A percentile compares a stretch with the other conserved stretches of the same genome.
Evolutionary conservation across 2,888 invertebrate species (phyloP).

Genomic region (Apodemia duryi): DNA sequence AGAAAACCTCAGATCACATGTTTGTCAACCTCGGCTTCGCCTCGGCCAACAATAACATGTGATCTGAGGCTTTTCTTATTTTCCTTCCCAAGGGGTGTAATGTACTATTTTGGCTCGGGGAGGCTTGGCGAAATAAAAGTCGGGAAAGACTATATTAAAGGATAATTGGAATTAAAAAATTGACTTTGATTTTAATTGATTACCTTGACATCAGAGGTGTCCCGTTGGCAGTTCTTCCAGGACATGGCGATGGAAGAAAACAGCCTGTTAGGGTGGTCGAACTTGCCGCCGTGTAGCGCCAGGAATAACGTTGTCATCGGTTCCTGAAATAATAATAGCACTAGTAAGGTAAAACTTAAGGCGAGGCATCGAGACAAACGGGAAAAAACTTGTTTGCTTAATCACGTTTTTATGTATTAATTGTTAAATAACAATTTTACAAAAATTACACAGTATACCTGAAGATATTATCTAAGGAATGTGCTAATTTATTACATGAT

Average conservation of each 20-base stretch:
- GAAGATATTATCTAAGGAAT: too few species aligned
- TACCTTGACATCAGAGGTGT: conserved; percentile 99
- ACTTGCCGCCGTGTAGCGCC: conserved; percentile 98
- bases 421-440: too few species aligned
- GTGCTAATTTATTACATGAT: too few species aligned
- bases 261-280: conserved; percentile 98
- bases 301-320: conserved; percentile 99
- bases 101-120: not conserved
- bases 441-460: too few species aligned
- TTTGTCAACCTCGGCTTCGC: not conserved
- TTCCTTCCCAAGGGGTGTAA: not conserved
- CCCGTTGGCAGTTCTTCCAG: conserved; percentile 99
- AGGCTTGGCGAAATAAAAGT: too few species aligned
- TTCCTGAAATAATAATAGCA: conserved; percentile 82
- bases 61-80: not conserved
- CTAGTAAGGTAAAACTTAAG: too few species aligned
- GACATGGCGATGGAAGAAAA: conserved; percentile 97
- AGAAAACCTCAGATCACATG: not conserved
- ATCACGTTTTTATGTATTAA: too few species aligned
- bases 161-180: too few species aligned
- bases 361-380: too few species aligned
- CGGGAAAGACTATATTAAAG: not conserved
- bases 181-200: not conserved
- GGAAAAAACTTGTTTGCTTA: too few species aligned
- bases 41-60: too few species aligned